phyloP scores from a whole-genome alignment of 64 coral and sea anemone genomes.

The Porites australiensis region DNA sequence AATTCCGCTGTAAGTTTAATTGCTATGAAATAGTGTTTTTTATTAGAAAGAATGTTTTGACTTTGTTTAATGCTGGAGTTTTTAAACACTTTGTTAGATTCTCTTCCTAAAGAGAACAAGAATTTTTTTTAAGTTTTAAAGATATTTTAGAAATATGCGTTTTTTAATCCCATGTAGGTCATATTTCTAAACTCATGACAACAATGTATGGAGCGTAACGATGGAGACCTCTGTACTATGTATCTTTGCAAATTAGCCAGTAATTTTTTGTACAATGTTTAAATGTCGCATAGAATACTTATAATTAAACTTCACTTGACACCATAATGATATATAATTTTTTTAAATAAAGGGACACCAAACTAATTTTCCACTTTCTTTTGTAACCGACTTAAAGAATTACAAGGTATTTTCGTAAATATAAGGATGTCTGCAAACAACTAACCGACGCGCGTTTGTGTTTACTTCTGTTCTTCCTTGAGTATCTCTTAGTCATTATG shows the following conservation, averaged over 20 bases:
- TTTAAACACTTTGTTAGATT: background rate
- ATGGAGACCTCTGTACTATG: background rate
- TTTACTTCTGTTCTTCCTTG: too few species aligned
- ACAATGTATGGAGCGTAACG: background rate
- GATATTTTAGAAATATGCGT: background rate
- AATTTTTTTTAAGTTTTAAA: background rate
- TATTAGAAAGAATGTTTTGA: background rate
- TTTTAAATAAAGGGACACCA: slow-evolving; percentile 23
- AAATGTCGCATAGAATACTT: background rate
- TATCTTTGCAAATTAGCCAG: background rate
- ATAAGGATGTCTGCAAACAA: background rate
- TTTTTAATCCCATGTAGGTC: background rate
- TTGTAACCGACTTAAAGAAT: background rate
- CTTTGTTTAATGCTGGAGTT: background rate
- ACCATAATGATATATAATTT: background rate
- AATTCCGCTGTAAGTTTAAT: too few species aligned
- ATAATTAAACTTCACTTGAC: slow-evolving; percentile 4
- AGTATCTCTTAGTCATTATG: too few species aligned
- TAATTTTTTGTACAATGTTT: background rate
- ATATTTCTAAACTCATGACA: background rate
- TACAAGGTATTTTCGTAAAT: background rate
- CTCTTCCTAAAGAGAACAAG: background rate
- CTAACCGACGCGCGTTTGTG: too few species aligned
- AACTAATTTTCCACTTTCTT: background rate
- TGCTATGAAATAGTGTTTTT: background rate